These are phyloP conservation scores for Meiosimyza platycephala DNA, from an alignment of 2,888 invertebrate genomes.

Conservation along the genomic window DNA sequence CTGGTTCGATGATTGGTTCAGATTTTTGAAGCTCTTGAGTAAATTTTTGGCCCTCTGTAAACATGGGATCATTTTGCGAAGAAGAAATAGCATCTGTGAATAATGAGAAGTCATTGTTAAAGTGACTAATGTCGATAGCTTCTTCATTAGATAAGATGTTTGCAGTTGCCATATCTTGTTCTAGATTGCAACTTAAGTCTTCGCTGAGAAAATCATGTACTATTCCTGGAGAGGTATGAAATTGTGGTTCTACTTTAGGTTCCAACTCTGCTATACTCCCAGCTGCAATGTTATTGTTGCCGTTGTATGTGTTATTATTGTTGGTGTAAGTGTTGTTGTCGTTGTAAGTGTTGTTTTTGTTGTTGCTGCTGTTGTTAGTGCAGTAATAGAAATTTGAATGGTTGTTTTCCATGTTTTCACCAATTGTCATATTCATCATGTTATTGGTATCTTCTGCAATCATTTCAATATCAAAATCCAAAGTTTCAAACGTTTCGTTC, in stretches of 20 bases:
- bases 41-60: slow-evolving; percentile 30
- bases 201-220: slow-evolving; percentile 42
- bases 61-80: slow-evolving; percentile 39
- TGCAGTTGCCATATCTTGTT: slow-evolving; percentile 42
- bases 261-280: slow-evolving; percentile 7
- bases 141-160: slow-evolving; percentile 36
- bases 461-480: slow-evolving; percentile 62
- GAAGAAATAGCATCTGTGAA: slow-evolving; percentile 26
- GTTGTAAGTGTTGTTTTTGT: slow-evolving; percentile 41
- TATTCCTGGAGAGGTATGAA: slow-evolving; percentile 12
- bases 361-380: slow-evolving; percentile 37
- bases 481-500: slow-evolving; percentile 53
- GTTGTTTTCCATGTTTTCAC: slow-evolving; percentile 50
- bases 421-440: slow-evolving; percentile 35
- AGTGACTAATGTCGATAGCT: slow-evolving; percentile 44
- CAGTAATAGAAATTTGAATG: slow-evolving; percentile 36
- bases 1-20: slow-evolving; percentile 40
- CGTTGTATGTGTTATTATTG: slow-evolving; percentile 45
- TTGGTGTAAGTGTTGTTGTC: slow-evolving; percentile 26
- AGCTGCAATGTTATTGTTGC: slow-evolving; percentile 27
- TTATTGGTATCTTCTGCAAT: slow-evolving; percentile 50
- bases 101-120: slow-evolving; percentile 36
- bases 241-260: slow-evolving; percentile 20
- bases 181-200: slow-evolving; percentile 32
- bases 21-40: slow-evolving; percentile 38